A percentile compares a stretch with the other conserved stretches of the same genome.
These are phyloP conservation scores for Hucho hucho DNA, from an alignment of 2,113 vertebrate genomes.

Conservation along the genomic window DNA sequence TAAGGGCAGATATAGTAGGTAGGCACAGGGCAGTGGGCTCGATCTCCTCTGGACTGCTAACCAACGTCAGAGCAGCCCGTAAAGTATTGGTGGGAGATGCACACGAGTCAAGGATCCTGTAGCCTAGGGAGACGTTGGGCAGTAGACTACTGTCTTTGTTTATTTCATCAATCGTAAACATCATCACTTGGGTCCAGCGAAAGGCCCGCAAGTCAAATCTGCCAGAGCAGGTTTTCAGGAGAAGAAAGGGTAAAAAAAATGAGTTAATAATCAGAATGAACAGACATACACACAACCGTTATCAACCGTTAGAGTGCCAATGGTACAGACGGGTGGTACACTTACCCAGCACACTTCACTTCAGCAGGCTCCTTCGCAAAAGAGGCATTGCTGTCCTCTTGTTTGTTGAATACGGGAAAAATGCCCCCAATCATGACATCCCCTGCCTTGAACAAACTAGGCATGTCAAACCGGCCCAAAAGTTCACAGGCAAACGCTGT, in stretches of 20 bases:
- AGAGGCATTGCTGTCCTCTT: constrained; percentile 39
- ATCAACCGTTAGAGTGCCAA: too few species aligned
- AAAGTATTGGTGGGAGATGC: constrained; percentile 70
- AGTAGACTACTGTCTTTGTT: constrained; percentile 66
- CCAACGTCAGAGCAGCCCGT: constrained; percentile 64
- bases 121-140: constrained; percentile 73
- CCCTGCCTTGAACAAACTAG: constrained; percentile 61
- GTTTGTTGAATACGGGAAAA: constrained; percentile 75
- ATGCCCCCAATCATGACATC: constrained; percentile 76
- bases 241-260: not conserved
- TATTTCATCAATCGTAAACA: constrained; percentile 76
- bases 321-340: not conserved
- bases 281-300: not conserved
- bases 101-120: constrained; percentile 74
- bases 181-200: constrained; percentile 75
- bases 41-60: constrained; percentile 40
- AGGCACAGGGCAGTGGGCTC: constrained; percentile 40
- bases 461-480: constrained; percentile 56
- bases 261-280: not conserved
- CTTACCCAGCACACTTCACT: constrained; percentile 66
- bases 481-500: constrained; percentile 54
- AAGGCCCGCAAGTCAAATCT: constrained; percentile 76
- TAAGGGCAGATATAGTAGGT: constrained; percentile 64
- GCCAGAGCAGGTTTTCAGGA: not conserved
- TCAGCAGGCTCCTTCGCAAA: constrained; percentile 54